Conservation (phyloP, 1,140 invertebrate species). For the Nasonia longicornis region DNA sequence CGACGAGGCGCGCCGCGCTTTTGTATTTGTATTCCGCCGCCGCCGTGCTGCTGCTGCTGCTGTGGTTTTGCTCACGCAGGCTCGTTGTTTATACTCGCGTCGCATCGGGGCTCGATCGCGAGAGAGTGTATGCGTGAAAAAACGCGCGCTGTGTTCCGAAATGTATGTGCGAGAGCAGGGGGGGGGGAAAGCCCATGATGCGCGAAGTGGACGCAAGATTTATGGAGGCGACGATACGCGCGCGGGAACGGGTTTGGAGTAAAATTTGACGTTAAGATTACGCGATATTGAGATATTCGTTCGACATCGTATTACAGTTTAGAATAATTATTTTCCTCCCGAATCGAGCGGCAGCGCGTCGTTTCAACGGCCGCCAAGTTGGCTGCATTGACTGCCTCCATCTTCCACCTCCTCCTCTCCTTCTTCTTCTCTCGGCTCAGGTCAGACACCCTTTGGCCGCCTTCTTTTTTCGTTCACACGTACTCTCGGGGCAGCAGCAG, state of each 20-base stretch:
- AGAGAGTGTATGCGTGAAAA: not conserved
- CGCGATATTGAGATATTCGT: not conserved
- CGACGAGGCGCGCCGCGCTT: not conserved
- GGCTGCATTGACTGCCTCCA: conserved; percentile 26
- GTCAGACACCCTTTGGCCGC: conserved; percentile 44
- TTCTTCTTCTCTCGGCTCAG: conserved; percentile 11
- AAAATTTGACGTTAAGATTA: not conserved
- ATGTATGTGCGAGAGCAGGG: not conserved
- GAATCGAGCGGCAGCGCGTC: no score
- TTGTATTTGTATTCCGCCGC: not conserved
- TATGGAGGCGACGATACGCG: not conserved
- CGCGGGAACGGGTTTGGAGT: not conserved
- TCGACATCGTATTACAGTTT: not conserved
- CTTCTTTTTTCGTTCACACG: conserved; percentile 28
- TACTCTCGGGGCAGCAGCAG: not conserved
- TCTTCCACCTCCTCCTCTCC: not conserved
- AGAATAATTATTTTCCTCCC: not conserved
- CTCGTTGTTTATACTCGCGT: not conserved
- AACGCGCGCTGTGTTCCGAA: not conserved
- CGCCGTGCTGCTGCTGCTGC: no score
- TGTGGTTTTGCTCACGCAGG: not conserved
- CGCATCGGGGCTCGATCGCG: not conserved
- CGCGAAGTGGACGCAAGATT: not conserved
- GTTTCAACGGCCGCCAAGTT: not conserved
- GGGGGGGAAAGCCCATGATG: not conserved